Evolutionary conservation across 2,888 invertebrate species (phyloP).

Genomic region (Ryuthela nishihirai): DNA sequence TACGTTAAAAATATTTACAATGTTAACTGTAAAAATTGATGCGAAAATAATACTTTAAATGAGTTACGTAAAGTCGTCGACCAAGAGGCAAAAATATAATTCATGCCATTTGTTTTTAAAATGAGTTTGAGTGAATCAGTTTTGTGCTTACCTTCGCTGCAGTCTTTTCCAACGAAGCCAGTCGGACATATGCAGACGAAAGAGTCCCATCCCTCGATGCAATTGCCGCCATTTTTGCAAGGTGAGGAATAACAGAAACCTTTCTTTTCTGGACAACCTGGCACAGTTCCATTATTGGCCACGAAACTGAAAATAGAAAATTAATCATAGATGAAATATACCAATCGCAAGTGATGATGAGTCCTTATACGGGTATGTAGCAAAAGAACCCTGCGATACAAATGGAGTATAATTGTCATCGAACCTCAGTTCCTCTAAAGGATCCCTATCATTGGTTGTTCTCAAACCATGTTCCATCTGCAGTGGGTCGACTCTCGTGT

Average conservation of each 20-base stretch:
- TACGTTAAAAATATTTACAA: neutral
- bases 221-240: slow-evolving; percentile 82
- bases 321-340: neutral
- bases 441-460: too few species aligned
- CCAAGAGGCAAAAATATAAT: too few species aligned
- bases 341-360: too few species aligned
- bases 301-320: slow-evolving; percentile 61
- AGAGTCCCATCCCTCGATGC: slow-evolving; percentile 82
- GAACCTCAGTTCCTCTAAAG: too few species aligned
- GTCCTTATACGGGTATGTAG: too few species aligned
- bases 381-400: too few species aligned
- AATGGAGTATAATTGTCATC: too few species aligned
- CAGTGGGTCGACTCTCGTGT: too few species aligned
- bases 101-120: too few species aligned
- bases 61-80: too few species aligned
- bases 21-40: neutral
- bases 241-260: slow-evolving; percentile 77
- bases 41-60: neutral
- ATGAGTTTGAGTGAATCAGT: too few species aligned
- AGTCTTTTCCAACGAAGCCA: slow-evolving; percentile 83
- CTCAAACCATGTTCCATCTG: too few species aligned
- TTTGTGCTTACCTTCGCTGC: slow-evolving; percentile 52
- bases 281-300: slow-evolving; percentile 80
- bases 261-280: slow-evolving; percentile 82
- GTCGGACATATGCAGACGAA: slow-evolving; percentile 75